Base-by-base conservation (phyloP, 2,797 vertebrate genomes). In the Halcyon badia region DNA sequence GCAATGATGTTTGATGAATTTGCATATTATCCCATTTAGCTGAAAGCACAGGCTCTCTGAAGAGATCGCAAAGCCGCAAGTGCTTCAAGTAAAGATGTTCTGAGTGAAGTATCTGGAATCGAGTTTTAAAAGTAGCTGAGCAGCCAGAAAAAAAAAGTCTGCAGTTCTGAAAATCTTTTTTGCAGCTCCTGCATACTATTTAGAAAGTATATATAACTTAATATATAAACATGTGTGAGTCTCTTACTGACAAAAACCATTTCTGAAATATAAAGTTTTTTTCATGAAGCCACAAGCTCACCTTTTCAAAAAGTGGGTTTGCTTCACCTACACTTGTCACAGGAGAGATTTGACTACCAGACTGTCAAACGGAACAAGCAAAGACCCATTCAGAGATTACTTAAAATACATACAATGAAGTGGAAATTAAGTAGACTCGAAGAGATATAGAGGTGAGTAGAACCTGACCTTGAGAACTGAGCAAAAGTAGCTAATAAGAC, bases 111-210 rank as follows among this genome's bases (percentile, higher is more conserved):
- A 42, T 42, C 11, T 58, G 31, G 5, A 75, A n/a, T 42, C 24
- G 41, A 56, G 20, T 82, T 90, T 84, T 79, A 75, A 89, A 65
- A 21, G 33, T 16, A 89, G 11, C 18, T 82, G 26, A 94, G 49
- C 20, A 56, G 31, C 2, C 51, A 83, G 25, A 86, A 12, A 58
- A 25, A 25, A 66, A 5, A 54, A 52, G 21, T 25, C 33, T 44
- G 28, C 26, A 31, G 44, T 31, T 96, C 25, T 57, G 37, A 41
- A 89, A 76, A 60, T 42, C 7, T 18, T 11, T 35, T 82, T 57
- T 57, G 33, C 5, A 33, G 10, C 4, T 82, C 31, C 37, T 71
- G 7, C 69, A 72, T 44, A 37, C 1, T 25, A 7, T 68, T 71
- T 56, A 6, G 6, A 49, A 95, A 68, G 5, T 49, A 14, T 16